These are phyloP conservation scores for Myiothlypis coronata DNA, from an alignment of 2,797 vertebrate genomes.

Conservation along the genomic window DNA sequence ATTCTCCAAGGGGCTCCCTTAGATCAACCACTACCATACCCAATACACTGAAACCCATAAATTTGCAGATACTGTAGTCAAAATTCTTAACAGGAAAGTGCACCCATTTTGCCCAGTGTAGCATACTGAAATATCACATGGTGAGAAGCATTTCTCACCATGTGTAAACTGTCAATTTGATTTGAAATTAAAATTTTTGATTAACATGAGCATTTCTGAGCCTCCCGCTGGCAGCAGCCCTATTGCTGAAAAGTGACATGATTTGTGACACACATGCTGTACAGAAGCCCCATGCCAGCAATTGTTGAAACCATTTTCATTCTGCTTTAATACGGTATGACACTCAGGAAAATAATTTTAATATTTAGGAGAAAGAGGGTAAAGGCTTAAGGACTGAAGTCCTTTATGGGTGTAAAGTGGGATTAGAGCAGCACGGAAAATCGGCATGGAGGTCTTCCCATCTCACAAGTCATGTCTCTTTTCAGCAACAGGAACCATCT, in stretches of 20 bases:
- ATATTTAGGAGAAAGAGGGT: constrained; percentile 58
- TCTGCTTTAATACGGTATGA: constrained; percentile 62
- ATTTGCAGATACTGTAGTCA: constrained; percentile 46
- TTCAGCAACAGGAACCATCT: constrained; percentile 51
- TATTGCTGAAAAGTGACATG: constrained; percentile 71
- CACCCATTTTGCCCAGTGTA: constrained; percentile 67
- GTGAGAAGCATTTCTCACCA: constrained; percentile 64
- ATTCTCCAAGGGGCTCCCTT: constrained; percentile 51
- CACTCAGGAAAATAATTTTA: constrained; percentile 61
- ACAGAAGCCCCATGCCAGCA: constrained; percentile 66
- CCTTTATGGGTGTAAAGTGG: constrained; percentile 31
- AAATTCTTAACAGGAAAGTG: constrained; percentile 65
- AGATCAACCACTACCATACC: constrained; percentile 59
- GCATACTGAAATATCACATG: constrained; percentile 62
- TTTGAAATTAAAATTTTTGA: constrained; percentile 74
- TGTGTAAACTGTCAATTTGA: constrained; percentile 68
- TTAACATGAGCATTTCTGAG: constrained; percentile 72
- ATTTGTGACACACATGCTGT: constrained; percentile 71
- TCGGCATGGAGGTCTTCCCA: neutral
- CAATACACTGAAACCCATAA: constrained; percentile 60
- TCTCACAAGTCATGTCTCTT: constrained; percentile 45
- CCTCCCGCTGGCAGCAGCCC: constrained; percentile 69
- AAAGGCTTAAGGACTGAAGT: constrained; percentile 35
- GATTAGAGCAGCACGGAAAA: constrained; percentile 30
- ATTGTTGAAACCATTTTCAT: constrained; percentile 66